Conservation (phyloP, 2,888 invertebrate genomes). For the Dione juno region DNA sequence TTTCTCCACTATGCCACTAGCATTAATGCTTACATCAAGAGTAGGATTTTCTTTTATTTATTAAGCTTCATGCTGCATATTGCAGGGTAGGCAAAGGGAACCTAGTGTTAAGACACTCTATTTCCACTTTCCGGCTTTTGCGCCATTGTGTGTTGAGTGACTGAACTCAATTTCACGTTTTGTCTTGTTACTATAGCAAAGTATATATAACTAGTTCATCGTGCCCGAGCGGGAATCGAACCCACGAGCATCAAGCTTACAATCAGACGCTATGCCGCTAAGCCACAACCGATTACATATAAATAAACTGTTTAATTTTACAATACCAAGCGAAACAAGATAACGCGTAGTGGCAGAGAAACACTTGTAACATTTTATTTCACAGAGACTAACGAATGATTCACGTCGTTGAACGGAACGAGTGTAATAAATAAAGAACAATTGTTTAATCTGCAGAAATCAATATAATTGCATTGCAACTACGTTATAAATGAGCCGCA, state of each 20-base stretch:
- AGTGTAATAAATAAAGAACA: conserved; percentile 25
- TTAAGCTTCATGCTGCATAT: no score
- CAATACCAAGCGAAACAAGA: not conserved
- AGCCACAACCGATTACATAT: not conserved
- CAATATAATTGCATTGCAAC: conserved; percentile 21
- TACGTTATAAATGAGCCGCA: conserved; percentile 21
- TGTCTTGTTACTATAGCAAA: not conserved
- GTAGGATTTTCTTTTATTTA: no score
- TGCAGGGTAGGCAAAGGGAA: not conserved
- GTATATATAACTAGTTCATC: not conserved
- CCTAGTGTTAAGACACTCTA: not conserved
- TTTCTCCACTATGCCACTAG: no score
- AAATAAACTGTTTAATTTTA: not conserved
- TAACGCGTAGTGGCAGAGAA: not conserved
- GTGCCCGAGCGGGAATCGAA: not conserved
- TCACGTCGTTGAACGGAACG: conserved; percentile 18
- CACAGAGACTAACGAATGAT: conserved; percentile 21
- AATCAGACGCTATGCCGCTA: not conserved
- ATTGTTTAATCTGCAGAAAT: conserved; percentile 27
- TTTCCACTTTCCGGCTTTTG: no score
- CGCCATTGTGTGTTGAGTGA: not conserved
- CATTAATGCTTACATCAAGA: no score
- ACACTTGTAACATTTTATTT: conserved; percentile 13
- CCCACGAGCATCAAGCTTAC: not conserved
- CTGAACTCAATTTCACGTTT: not conserved